Base-by-base conservation (phyloP, 2,797 vertebrate species). In the Dicrostonyx torquatus region DNA sequence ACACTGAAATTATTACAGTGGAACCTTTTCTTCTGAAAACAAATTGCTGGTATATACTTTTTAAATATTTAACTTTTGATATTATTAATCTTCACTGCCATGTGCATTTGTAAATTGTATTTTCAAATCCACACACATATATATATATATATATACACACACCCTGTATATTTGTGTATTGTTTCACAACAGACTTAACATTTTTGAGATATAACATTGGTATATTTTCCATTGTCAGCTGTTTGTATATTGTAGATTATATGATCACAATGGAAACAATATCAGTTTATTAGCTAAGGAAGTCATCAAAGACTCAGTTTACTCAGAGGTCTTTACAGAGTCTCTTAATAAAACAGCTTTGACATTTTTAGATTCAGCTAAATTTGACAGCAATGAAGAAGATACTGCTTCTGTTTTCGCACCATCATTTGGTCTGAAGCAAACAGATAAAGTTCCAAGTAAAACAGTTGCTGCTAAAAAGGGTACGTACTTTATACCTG, bases 381-480 rank as follows among this genome's bases (percentile, higher is more conserved):
- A 99, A 98, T 99, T 99, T 18, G 99, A 99, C 97, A 99, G 99
- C 60, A 99, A 99, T 12, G 99, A 99, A 29, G 98, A 99, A 87
- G 99, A 99, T 97, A 98, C 98, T 73, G 94, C 97, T 73, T 98
- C 98, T 2, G 97, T 98, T 53, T 99, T 99, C 98, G 99, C 99
- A 86, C 98, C 99, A 0, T 99, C 99, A 97, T 99, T 99, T 98
- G 98, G 98, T 97, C 98, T 98, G 96, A 99, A 99, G 68, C 98
- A 98, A 14, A 98, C 99, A 80, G 99, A 99, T 94, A 99, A 99
- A 98, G 96, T 98, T 97, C 96, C 98, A 95, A 98, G 98, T 97
- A 98, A 99, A 98, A 98, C 98, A 79, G 98, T 98, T 79, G 98
- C 99, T 97, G 98, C 99, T 98, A 99, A 99, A 98, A 99, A 99